Evolutionary conservation across 2,113 vertebrate species (phyloP).

Genomic region (Baryphthengus martii): DNA sequence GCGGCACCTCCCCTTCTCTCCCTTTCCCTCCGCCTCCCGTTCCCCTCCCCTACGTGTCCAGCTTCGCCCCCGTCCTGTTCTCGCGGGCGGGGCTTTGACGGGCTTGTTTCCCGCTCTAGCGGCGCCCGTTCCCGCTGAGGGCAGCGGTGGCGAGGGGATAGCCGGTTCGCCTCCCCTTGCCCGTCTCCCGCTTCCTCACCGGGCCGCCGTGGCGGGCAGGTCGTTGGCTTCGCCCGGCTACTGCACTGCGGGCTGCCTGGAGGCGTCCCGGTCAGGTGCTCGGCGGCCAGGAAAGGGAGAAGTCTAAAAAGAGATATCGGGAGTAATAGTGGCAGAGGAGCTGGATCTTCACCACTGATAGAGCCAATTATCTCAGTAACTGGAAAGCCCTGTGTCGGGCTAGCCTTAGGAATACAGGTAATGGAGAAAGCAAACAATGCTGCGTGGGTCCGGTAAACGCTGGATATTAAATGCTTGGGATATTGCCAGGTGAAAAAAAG

Average conservation of each 20-base stretch:
- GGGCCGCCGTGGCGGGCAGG: neutral
- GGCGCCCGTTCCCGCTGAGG: neutral
- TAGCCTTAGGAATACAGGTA: neutral
- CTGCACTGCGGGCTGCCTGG: neutral
- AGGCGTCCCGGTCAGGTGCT: neutral
- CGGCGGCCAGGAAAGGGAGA: fast-evolving
- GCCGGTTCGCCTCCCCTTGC: neutral
- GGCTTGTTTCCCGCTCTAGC: too few species aligned
- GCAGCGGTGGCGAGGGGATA: neutral
- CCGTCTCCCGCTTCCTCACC: too few species aligned
- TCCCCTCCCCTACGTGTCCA: too few species aligned
- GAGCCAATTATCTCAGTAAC: fast-evolving
- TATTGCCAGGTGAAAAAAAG: neutral
- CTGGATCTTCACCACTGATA: fast-evolving
- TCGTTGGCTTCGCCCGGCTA: fast-evolving
- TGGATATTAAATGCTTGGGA: neutral
- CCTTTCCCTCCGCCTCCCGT: neutral
- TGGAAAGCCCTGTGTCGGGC: fast-evolving
- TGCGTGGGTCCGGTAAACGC: fast-evolving
- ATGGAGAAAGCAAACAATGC: neutral
- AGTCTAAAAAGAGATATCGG: fast-evolving
- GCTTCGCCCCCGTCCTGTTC: too few species aligned
- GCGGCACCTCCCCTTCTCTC: neutral
- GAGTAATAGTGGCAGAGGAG: neutral
- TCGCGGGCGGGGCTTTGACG: neutral